Evolutionary conservation across 2,888 invertebrate species (phyloP), one percentile per base, ranked within the genome.

Genomic region (Petrophora chlorosata): DNA sequence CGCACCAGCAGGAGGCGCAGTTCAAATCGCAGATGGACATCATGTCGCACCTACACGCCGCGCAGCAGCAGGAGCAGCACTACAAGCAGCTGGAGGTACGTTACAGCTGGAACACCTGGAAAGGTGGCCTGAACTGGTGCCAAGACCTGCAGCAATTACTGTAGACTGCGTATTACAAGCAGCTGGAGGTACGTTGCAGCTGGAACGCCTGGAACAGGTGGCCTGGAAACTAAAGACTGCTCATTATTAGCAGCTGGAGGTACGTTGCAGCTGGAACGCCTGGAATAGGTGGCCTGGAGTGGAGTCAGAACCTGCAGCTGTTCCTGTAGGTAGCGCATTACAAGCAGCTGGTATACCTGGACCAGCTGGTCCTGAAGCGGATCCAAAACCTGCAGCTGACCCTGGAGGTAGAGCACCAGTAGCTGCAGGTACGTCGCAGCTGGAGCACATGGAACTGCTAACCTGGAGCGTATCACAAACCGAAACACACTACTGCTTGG

Each of bases 321-420:
- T 95, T 95, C 0, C 77, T 96, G 49, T 95, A 95, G 74, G 95
- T 94, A 0, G 95, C 96, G 0, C 95, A 96, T 59, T 95, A 94
- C 72, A 96, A 95, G 67, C 92, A 93, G 64, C 74, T 91, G 57
- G 73, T 94, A 65, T 93, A 94, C 7, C 76, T 95, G 2, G 95
- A n/a, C n/a, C 93, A 95, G 70, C 93, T 93, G 2, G 95, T 85
- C 78, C 96, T 45, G 92, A 95, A 95, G 0, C 95, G 95, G 82
- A 96, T 96, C 77, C 96, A 48, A 95, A 95, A 74, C 95, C 94
- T 0, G 95, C 96, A 94, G 62, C 95, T 95, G 79, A 95, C 95
- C 0, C 77, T 96, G 49, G 95, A 95, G 74, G 95, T 94, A 0
- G 95, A 96, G 59, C 95, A 94, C 72, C 96, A 95, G 67, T 92